These are phyloP conservation scores for Nasonia giraulti DNA, from an alignment of 1,140 invertebrate genomes.

Conservation along the genomic window DNA sequence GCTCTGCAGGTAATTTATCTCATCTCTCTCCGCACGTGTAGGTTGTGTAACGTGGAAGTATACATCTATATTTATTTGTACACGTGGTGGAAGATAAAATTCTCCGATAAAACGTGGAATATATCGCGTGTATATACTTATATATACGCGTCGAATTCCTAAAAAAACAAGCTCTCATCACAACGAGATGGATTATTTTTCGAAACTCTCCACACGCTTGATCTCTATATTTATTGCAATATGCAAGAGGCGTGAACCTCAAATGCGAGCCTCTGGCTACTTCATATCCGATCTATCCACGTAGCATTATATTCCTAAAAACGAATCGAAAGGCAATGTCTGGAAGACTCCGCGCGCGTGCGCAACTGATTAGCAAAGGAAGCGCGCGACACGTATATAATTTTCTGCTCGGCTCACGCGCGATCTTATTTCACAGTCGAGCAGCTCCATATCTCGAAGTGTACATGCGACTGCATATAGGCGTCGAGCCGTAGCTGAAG, in stretches of 20 bases:
- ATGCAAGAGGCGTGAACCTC: neutral
- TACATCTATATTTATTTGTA: neutral
- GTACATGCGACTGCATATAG: neutral
- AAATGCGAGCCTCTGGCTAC: neutral
- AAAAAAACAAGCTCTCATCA: neutral
- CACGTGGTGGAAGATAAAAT: neutral
- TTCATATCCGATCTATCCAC: neutral
- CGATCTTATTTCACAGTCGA: conserved; percentile 1
- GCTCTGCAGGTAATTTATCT: neutral
- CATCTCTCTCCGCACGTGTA: neutral
- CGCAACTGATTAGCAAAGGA: conserved; percentile 1
- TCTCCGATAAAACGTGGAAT: neutral
- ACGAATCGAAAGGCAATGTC: neutral
- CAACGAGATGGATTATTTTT: no score
- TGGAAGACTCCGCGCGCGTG: no score
- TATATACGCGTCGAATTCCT: no score
- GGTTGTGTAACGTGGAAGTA: neutral
- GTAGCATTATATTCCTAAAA: neutral
- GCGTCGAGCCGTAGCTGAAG: neutral
- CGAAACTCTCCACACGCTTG: neutral
- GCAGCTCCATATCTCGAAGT: neutral
- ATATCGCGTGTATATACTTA: neutral
- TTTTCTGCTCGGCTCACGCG: neutral
- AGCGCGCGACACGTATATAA: neutral
- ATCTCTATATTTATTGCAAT: neutral